Percentiles rank a stretch among this genome's conserved stretches.
Conservation (phyloP, 2,113 vertebrate species). For the Melanerpes formicivorus region DNA sequence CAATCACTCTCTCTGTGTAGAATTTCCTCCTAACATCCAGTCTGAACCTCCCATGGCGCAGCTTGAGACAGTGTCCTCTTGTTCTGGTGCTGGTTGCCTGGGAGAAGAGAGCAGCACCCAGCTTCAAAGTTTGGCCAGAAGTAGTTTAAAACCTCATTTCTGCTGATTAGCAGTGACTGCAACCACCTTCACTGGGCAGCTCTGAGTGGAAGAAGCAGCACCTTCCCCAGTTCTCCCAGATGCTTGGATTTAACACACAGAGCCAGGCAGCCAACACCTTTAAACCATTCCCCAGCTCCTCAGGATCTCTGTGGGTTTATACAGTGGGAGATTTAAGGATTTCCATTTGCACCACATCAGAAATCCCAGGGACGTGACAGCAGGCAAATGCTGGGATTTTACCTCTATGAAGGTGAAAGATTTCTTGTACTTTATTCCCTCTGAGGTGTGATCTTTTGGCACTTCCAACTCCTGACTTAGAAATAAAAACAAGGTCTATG, state of each 20-base stretch:
- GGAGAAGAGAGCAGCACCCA: no score
- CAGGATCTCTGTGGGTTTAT: neutral
- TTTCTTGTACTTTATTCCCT: neutral
- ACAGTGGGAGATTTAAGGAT: neutral
- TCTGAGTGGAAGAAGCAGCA: neutral
- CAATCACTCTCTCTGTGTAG: no score
- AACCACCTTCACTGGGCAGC: neutral
- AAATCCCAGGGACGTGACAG: neutral
- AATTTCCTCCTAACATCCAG: no score
- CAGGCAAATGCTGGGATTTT: neutral
- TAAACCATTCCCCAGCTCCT: neutral
- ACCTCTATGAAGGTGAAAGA: neutral
- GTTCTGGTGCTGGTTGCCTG: no score
- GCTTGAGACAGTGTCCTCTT: no score
- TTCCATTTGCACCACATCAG: neutral
- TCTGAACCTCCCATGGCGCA: no score
- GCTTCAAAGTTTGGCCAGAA: neutral
- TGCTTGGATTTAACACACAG: neutral
- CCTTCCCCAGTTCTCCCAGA: neutral
- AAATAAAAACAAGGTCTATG: neutral
- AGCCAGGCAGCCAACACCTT: neutral
- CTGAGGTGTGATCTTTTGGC: neutral
- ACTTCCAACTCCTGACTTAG: rapidly evolving
- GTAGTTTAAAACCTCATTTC: neutral
- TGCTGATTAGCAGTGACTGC: neutral